phyloP scores from a whole-genome alignment of 2,797 vertebrate species.

The Mormyrus proboscirostris region DNA sequence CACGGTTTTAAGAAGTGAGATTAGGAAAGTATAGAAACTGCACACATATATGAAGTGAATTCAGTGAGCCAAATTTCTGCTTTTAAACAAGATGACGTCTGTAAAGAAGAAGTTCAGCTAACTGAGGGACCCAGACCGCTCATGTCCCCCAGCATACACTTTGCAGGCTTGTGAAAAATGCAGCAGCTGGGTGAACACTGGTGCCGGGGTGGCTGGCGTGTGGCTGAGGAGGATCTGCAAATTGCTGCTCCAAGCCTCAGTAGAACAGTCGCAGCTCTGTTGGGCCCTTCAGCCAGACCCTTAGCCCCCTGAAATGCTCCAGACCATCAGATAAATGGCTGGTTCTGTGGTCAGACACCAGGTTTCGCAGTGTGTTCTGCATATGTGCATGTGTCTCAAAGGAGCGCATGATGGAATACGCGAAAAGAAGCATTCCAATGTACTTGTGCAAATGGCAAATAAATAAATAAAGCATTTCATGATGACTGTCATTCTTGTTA shows the following conservation, averaged over 20 bases:
- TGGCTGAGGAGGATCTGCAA: too few species aligned
- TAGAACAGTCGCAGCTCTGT: too few species aligned
- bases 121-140: too few species aligned
- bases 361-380: not conserved
- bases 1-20: not conserved
- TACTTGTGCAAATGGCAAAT: not conserved
- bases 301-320: not conserved
- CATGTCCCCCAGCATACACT: too few species aligned
- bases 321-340: not conserved
- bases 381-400: not conserved
- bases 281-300: not conserved
- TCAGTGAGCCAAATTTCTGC: not conserved
- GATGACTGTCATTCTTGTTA: not conserved
- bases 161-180: too few species aligned
- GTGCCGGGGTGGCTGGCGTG: too few species aligned
- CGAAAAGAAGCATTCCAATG: not conserved
- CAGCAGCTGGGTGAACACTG: too few species aligned
- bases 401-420: not conserved
- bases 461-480: not conserved
- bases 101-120: not conserved
- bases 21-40: not conserved
- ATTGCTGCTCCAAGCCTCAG: too few species aligned
- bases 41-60: not conserved
- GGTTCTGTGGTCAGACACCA: not conserved
- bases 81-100: not conserved